These are phyloP conservation scores for Brachypterus glaber DNA, from an alignment of 2,888 invertebrate species.

Conservation along the genomic window DNA sequence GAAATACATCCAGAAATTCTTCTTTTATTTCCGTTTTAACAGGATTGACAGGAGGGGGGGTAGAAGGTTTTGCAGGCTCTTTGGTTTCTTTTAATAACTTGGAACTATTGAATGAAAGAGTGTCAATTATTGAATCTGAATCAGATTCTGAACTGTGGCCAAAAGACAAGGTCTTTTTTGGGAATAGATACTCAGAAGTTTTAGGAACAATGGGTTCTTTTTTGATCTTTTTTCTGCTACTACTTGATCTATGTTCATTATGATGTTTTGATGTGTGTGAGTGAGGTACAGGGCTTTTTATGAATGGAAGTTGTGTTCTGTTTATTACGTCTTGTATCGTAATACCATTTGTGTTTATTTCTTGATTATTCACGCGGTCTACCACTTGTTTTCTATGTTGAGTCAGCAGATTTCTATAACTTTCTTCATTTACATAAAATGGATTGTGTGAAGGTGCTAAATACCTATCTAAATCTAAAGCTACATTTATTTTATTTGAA, in stretches of 20 bases:
- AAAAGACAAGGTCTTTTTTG: conserved; percentile 18
- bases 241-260: conserved; percentile 23
- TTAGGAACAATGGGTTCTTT: conserved; percentile 21
- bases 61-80: conserved; percentile 9
- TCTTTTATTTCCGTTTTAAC: background rate
- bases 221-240: conserved; percentile 26
- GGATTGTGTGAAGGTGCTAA: conserved; percentile 38
- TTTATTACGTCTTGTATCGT: conserved; percentile 60
- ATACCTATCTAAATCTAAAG: conserved; percentile 38
- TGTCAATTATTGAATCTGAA: conserved; percentile 29
- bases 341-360: conserved; percentile 64
- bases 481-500: conserved; percentile 29
- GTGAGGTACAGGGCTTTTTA: conserved; percentile 31
- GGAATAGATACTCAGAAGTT: conserved; percentile 17
- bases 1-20: background rate
- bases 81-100: conserved; percentile 19
- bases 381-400: conserved; percentile 63
- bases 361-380: conserved; percentile 63
- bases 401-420: conserved; percentile 57
- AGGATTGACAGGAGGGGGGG: conserved; percentile 6
- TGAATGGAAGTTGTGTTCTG: conserved; percentile 39
- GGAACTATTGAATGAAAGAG: conserved; percentile 20
- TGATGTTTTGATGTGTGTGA: conserved; percentile 22
- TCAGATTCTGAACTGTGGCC: conserved; percentile 36
- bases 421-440: conserved; percentile 52